Evolutionary conservation across 2,888 invertebrate species (phyloP).

Genomic region (Sarcophaga subvicina): DNA sequence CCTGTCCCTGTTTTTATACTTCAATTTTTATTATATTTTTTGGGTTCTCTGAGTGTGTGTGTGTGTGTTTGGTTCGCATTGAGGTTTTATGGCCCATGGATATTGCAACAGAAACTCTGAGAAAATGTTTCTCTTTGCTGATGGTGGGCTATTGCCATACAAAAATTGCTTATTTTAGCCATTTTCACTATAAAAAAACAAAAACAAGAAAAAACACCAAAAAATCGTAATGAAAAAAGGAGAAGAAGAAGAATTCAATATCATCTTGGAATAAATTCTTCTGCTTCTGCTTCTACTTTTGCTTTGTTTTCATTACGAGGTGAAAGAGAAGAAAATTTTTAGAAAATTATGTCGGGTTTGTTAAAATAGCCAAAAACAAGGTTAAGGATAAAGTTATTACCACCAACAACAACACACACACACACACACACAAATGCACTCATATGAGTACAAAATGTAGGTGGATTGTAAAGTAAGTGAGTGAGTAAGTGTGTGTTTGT

Average conservation of each 20-base stretch:
- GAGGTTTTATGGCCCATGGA: neutral
- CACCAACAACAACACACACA: neutral
- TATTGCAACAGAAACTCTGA: neutral
- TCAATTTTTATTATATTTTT: neutral
- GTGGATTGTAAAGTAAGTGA: too few species aligned
- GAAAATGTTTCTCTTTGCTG: neutral
- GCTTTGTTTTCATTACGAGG: neutral
- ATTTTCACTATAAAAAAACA: neutral
- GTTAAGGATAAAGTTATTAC: constrained; percentile 62
- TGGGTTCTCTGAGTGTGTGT: neutral
- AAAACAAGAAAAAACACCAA: too few species aligned
- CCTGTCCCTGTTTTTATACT: neutral
- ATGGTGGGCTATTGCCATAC: neutral
- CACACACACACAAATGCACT: neutral
- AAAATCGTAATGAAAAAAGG: too few species aligned
- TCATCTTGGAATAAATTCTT: too few species aligned
- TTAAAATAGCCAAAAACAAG: constrained; percentile 34
- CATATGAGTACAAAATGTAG: too few species aligned
- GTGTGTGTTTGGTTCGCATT: neutral
- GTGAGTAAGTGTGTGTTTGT: neutral
- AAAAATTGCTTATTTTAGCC: neutral
- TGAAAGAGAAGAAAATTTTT: neutral
- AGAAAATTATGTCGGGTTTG: constrained; percentile 33
- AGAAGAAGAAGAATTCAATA: too few species aligned
- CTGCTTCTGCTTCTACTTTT: too few species aligned